These are phyloP conservation scores for Pseudolycoriella hygida DNA, from an alignment of 2,888 invertebrate species.

Conservation along the genomic window DNA sequence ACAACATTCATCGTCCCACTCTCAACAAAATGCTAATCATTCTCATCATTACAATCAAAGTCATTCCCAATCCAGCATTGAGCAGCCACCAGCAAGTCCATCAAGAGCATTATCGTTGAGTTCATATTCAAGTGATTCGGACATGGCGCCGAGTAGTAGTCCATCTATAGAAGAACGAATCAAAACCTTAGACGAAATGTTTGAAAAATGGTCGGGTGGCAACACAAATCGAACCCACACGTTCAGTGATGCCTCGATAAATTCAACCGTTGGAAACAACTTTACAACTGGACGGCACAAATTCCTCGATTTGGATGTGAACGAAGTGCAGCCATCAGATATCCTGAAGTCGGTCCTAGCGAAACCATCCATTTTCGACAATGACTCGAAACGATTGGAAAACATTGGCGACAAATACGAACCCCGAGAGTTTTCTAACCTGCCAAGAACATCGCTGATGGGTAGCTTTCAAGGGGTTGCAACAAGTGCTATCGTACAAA, in stretches of 20 bases:
- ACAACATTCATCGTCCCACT: not conserved
- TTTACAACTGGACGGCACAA: constrained; percentile 43
- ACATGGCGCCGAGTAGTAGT: constrained; percentile 44
- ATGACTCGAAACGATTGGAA: constrained; percentile 83
- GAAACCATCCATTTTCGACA: constrained; percentile 88
- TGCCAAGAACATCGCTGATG: constrained; percentile 13
- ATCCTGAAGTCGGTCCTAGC: constrained; percentile 84
- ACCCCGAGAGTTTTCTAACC: constrained; percentile 27
- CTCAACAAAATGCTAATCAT: not conserved
- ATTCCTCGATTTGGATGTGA: constrained; percentile 59
- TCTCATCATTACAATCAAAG: not conserved
- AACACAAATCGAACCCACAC: constrained; percentile 23
- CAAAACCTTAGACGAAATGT: constrained; percentile 80
- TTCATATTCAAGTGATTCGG: constrained; percentile 55
- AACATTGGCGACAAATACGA: constrained; percentile 72
- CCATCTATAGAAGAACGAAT: constrained; percentile 82
- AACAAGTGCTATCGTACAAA: constrained; percentile 15
- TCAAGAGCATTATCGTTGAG: constrained; percentile 56
- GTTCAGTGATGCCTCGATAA: constrained; percentile 30
- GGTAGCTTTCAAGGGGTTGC: no score
- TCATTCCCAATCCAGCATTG: constrained; percentile 13
- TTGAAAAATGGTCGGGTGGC: constrained; percentile 71
- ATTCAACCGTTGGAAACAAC: constrained; percentile 29
- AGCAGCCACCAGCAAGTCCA: constrained; percentile 42
- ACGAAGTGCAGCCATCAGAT: constrained; percentile 78